Evolutionary conservation across 1,140 invertebrate species (phyloP), one percentile per base, ranked within the genome.

Genomic region (Drosophila setifemur): DNA sequence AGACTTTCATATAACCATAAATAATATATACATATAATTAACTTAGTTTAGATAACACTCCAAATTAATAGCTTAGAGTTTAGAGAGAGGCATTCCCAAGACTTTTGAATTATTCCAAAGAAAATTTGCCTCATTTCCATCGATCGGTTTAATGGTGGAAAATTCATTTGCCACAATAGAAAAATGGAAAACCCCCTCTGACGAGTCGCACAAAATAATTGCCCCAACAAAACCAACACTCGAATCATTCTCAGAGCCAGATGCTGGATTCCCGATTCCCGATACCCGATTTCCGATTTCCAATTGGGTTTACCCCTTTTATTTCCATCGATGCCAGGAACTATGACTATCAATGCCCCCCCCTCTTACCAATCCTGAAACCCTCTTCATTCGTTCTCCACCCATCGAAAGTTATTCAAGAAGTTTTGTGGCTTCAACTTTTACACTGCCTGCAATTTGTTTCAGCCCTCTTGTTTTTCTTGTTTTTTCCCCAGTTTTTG

Each of bases 381-480:
- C 14, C 21, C 7, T 16, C 14, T 8, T 26, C 21, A n/a, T n/a
- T 9, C 8, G 5, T 11, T 31, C 11, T 31, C 12, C 12, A 31
- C n/a, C 28, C 33, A n/a, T 47, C 33, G 52, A 63, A 77, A 83
- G 47, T 73, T 64, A 63, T 68, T 61, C 55, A 68, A 58, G 43
- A 83, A 73, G 42, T 76, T 82, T 60, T 33, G 43, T 37, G 69
- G 47, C 52, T 68, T 57, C 43, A 77, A 73, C 53, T 68, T 74
- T 48, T 11, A 29, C 28, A 5, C 31, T 53, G 29, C 26, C 42
- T 63, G 53, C 55, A 61, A 72, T 53, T 57, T 64, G 60, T 64
- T 64, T 64, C 60, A 21, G 21, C 28, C 33, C 33, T 14, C 16
- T 37, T 18, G 21, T 48, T 49, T 33, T 40, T 37, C 11, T 9